Percentiles rank a stretch among this genome's conserved stretches.
These are phyloP conservation scores for Syngnathus scovelli DNA, from an alignment of 2,113 vertebrate genomes.

Conservation along the genomic window DNA sequence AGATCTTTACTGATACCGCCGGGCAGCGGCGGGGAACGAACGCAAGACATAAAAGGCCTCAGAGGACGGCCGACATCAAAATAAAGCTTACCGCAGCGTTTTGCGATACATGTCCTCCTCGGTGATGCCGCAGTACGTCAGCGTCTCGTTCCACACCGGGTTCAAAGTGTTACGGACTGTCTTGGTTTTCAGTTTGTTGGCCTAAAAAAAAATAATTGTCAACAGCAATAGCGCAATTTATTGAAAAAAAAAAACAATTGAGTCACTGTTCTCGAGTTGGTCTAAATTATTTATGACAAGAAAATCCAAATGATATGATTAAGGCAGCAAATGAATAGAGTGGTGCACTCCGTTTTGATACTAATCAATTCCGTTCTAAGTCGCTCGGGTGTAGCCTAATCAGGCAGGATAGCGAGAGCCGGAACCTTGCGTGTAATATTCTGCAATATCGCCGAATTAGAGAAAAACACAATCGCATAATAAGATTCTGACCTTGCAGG, in stretches of 20 bases:
- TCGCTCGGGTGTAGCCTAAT: not conserved
- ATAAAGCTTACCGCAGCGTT: slow-evolving; percentile 76
- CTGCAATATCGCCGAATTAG: not conserved
- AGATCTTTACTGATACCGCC: slow-evolving; percentile 28
- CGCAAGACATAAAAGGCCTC: slow-evolving; percentile 7
- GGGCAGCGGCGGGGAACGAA: slow-evolving; percentile 30
- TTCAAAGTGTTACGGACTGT: slow-evolving; percentile 83
- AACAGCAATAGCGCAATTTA: too few species aligned
- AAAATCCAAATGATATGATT: not conserved
- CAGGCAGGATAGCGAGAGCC: not conserved
- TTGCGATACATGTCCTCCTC: slow-evolving; percentile 84
- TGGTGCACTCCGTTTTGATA: not conserved
- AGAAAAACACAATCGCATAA: slow-evolving; percentile 2
- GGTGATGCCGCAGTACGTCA: slow-evolving; percentile 82
- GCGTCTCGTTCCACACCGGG: slow-evolving; percentile 83
- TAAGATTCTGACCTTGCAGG: slow-evolving; percentile 76
- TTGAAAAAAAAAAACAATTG: too few species aligned
- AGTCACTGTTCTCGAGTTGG: too few species aligned
- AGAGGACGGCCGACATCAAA: slow-evolving; percentile 14
- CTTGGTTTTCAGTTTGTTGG: slow-evolving; percentile 87
- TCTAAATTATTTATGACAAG: not conserved
- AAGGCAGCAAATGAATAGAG: not conserved
- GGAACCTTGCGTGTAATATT: not conserved
- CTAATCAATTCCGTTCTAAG: not conserved
- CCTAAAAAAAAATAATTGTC: slow-evolving; percentile 54